Conservation (phyloP, 2,888 invertebrate species). For the Quadroppia sp. region DNA sequence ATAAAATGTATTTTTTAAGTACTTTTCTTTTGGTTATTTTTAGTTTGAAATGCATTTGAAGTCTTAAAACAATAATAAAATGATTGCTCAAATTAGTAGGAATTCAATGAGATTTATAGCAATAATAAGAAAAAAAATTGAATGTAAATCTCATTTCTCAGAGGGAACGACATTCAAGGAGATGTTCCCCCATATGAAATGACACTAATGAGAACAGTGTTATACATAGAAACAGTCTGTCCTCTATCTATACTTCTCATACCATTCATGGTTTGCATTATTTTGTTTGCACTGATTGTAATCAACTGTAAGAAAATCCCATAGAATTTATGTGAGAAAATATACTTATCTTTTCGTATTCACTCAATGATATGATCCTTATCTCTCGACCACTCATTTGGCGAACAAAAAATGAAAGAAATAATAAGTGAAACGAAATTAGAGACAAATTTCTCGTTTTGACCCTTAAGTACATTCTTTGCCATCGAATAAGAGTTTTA, state of each 20-base stretch:
- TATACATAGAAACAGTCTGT: no score
- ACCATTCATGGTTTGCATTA: background rate
- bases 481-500: background rate
- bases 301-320: background rate
- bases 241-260: no score
- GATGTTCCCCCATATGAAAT: no score
- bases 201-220: no score
- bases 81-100: conserved; percentile 2
- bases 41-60: no score
- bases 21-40: no score
- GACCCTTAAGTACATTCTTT: background rate
- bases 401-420: background rate
- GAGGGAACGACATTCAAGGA: background rate
- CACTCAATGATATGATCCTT: background rate
- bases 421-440: background rate
- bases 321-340: conserved; percentile 1
- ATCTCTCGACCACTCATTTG: background rate
- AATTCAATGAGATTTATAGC: background rate
- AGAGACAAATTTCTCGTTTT: conserved; percentile 13
- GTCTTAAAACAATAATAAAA: background rate
- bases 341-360: background rate
- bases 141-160: background rate
- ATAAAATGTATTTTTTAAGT: no score
- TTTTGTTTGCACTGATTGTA: background rate
- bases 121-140: background rate